These are phyloP conservation scores for Scophthalmus maximus DNA, from an alignment of 2,113 vertebrate genomes.

Conservation along the genomic window DNA sequence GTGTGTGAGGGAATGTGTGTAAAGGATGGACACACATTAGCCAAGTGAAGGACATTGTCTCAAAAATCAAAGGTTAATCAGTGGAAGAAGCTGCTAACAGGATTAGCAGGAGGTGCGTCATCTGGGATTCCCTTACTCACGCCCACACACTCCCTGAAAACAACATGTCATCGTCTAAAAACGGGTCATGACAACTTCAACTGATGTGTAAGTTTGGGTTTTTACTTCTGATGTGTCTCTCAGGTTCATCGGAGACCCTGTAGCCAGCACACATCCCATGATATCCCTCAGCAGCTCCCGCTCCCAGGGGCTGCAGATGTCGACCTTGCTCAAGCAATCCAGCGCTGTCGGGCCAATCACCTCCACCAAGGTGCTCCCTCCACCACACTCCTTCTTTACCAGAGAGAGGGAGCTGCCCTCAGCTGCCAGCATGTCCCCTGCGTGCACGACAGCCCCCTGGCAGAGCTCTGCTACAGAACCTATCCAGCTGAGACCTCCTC, in stretches of 20 bases:
- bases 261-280: slow-evolving; percentile 62
- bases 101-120: slow-evolving; percentile 45
- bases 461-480: slow-evolving; percentile 60
- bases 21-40: not conserved
- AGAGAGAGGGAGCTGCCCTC: slow-evolving; percentile 57
- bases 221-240: slow-evolving; percentile 66
- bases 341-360: slow-evolving; percentile 10
- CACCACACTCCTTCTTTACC: slow-evolving; percentile 38
- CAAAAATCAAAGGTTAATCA: slow-evolving; percentile 37
- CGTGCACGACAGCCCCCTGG: slow-evolving; percentile 58
- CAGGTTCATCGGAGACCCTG: slow-evolving; percentile 60
- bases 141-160: not conserved
- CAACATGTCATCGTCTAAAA: slow-evolving; percentile 4
- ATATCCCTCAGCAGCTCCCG: slow-evolving; percentile 56
- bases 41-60: not conserved
- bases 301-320: slow-evolving; percentile 32
- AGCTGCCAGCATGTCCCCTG: slow-evolving; percentile 52
- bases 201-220: not conserved
- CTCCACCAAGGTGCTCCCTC: slow-evolving; percentile 47
- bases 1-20: slow-evolving; percentile 13
- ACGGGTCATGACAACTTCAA: not conserved
- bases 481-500: slow-evolving; percentile 43
- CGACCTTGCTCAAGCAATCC: slow-evolving; percentile 11
- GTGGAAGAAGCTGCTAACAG: slow-evolving; percentile 33
- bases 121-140: slow-evolving; percentile 49